A percentile compares a stretch with the other conserved stretches of the same genome.
Conservation (phyloP, 2,113 vertebrate species). For the Apaloderma vittatum region DNA sequence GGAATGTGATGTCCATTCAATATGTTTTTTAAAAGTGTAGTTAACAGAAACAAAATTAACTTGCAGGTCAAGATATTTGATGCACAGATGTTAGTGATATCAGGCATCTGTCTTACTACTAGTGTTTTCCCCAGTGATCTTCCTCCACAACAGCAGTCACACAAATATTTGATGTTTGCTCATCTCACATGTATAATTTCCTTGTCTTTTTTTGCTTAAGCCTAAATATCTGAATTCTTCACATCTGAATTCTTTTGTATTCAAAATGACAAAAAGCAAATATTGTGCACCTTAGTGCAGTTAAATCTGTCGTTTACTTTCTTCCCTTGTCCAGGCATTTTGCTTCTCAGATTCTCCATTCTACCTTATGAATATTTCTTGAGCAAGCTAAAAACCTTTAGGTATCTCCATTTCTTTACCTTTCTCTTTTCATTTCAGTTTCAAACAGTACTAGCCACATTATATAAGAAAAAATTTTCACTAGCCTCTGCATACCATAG, state of each 20-base stretch:
- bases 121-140: not conserved
- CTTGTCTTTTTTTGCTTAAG: constrained; percentile 45
- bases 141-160: not conserved
- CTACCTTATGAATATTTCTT: constrained; percentile 1
- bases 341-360: constrained; percentile 13
- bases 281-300: constrained; percentile 58
- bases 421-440: constrained; percentile 38
- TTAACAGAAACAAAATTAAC: not conserved
- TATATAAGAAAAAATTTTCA: constrained; percentile 36
- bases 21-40: not conserved
- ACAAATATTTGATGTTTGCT: constrained; percentile 43
- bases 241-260: constrained; percentile 42
- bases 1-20: not conserved
- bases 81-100: not conserved
- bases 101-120: not conserved
- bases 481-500: constrained; percentile 10
- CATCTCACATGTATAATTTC: constrained; percentile 35
- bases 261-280: constrained; percentile 45
- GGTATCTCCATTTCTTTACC: not conserved
- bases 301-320: constrained; percentile 25
- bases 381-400: constrained; percentile 22
- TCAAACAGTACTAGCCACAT: not conserved
- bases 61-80: not conserved
- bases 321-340: not conserved
- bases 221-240: constrained; percentile 38